Percentiles rank a stretch among this genome's conserved stretches.
Evolutionary conservation across 2,888 invertebrate species (phyloP).

Genomic region (Drosophila cracens): DNA sequence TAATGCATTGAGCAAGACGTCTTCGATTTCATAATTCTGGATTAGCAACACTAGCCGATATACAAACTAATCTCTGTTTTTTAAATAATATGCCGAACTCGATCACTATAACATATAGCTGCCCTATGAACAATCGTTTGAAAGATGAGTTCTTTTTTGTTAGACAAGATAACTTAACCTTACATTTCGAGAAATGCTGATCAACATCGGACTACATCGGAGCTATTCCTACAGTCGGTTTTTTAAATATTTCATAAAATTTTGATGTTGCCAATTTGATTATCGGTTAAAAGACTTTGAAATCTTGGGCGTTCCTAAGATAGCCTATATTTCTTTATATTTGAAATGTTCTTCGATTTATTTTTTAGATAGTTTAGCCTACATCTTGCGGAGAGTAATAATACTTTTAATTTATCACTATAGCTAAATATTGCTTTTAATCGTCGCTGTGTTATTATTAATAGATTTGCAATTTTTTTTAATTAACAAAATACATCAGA

Average conservation of each 20-base stretch:
- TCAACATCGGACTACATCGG: too few species aligned
- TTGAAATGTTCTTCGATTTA: not conserved
- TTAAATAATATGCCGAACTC: too few species aligned
- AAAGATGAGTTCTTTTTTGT: too few species aligned
- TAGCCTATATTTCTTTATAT: not conserved
- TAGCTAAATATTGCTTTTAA: not conserved
- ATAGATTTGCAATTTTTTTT: not conserved
- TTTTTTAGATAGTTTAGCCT: not conserved
- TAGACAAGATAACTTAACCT: not conserved
- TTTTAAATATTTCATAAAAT: too few species aligned
- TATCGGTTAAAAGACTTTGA: not conserved
- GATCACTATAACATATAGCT: too few species aligned
- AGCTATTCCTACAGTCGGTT: too few species aligned
- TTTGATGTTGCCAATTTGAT: not conserved
- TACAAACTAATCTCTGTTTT: too few species aligned
- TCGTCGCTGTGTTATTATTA: too few species aligned
- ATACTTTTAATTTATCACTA: not conserved
- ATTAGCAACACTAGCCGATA: too few species aligned
- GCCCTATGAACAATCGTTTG: too few species aligned
- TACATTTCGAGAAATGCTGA: too few species aligned
- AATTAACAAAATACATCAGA: not conserved
- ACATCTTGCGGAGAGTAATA: not conserved
- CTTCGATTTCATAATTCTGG: not conserved
- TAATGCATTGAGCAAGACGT: not conserved
- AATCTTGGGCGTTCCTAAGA: not conserved